These are phyloP conservation scores for Siniperca obscura DNA, from an alignment of 2,797 vertebrate genomes.

Conservation along the genomic window DNA sequence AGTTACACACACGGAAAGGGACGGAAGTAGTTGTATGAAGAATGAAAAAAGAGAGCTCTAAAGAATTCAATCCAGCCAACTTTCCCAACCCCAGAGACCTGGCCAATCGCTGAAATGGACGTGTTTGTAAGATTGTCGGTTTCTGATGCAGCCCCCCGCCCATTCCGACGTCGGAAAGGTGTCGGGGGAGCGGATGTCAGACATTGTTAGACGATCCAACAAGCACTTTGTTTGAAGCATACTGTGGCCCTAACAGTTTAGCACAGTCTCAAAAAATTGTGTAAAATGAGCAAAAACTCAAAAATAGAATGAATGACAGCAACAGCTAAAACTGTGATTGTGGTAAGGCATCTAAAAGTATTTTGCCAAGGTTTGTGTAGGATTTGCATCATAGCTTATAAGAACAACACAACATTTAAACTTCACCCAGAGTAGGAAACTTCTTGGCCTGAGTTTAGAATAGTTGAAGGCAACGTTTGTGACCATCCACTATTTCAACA, in stretches of 20 bases:
- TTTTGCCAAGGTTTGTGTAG: background rate
- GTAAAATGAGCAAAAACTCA: background rate
- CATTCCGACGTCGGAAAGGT: background rate
- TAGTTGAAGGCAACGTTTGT: conserved; percentile 3
- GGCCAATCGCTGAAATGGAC: background rate
- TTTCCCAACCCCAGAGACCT: background rate
- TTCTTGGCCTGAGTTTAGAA: background rate
- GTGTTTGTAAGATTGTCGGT: background rate
- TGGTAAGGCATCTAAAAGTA: background rate
- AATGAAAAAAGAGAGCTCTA: background rate
- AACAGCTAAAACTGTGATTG: background rate
- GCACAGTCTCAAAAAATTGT: too few relatives aligned
- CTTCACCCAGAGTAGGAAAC: background rate
- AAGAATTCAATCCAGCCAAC: background rate
- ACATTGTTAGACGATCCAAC: background rate
- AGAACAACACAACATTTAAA: background rate
- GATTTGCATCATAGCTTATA: background rate
- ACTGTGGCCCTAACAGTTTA: background rate
- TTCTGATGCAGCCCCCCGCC: background rate
- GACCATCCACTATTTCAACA: conserved; percentile 1
- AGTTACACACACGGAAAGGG: background rate
- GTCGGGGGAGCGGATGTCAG: background rate
- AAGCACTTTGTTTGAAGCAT: background rate
- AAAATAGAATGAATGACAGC: background rate
- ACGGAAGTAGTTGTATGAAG: background rate